phyloP scores from a whole-genome alignment of 1,140 invertebrate species.

The Andricus grossulariae region DNA sequence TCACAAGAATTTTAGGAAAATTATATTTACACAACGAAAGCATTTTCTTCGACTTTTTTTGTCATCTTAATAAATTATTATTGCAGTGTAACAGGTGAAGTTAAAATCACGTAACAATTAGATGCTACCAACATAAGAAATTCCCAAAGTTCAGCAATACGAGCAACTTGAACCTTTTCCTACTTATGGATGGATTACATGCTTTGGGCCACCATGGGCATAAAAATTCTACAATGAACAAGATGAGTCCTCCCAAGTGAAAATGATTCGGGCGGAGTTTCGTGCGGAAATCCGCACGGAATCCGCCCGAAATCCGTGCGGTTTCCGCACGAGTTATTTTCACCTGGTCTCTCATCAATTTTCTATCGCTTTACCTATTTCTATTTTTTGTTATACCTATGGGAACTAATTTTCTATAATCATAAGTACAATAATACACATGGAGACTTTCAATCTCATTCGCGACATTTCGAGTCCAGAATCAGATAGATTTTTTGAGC shows the following conservation, averaged over 20 bases:
- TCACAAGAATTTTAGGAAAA: too few species aligned
- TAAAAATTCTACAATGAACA: conserved; percentile 69
- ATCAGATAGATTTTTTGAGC: not conserved
- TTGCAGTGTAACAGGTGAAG: not conserved
- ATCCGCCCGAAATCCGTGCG: too few species aligned
- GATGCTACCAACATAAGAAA: conserved; percentile 34
- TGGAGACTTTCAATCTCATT: conserved; percentile 35
- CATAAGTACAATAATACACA: conserved; percentile 40
- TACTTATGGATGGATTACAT: conserved; percentile 74
- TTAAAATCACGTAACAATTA: not conserved
- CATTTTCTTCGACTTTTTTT: too few species aligned
- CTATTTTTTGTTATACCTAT: conserved; percentile 38
- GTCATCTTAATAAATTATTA: too few species aligned
- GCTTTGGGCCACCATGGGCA: conserved; percentile 69
- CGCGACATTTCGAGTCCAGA: not conserved
- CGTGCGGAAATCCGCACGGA: too few species aligned
- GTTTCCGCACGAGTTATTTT: too few species aligned
- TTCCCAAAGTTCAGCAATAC: conserved; percentile 62
- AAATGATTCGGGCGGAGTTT: too few species aligned
- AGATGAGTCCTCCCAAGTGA: conserved; percentile 49
- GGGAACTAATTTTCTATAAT: conserved; percentile 44
- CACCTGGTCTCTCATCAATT: conserved; percentile 15
- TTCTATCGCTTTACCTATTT: not conserved
- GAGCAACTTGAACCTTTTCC: conserved; percentile 61
- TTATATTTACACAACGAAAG: too few species aligned